Evolutionary conservation across 2,797 vertebrate species (phyloP), one percentile per base, ranked within the genome.

Genomic region (Perodicticus potto): DNA sequence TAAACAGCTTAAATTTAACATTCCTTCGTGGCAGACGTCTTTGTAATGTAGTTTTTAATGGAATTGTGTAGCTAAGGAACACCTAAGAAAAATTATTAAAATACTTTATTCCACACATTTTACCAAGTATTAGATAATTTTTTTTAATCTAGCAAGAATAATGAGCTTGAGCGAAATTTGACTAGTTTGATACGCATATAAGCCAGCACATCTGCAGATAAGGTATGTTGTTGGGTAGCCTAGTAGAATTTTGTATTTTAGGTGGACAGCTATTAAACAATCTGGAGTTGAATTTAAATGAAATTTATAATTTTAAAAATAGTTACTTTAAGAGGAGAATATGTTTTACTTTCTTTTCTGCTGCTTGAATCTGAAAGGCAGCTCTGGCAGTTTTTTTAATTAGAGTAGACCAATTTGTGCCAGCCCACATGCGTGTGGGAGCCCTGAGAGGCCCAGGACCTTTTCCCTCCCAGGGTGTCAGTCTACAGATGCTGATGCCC

Each of bases 241-340:
- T 45, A 72, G 40, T 85, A 34, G 87, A 53, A 40, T 85, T 87
- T 92, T 95, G 57, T 32, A 73, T 77, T 82, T 96, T 59, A 72
- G 43, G n/a, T 93, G n/a, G 43, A 84, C 19, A 53, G 57, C 84
- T 86, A 4, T 93, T 65, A 80, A 55, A 83, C 59, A 25, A 59
- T 59, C 13, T 59, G 53, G n/a, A 59, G 45, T 55, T 88, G 55
- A 95, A 34, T 85, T 80, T 83, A 65, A 88, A 67, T 95, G 27
- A 93, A 70, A 93, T 87, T 84, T 87, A 11, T 86, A 59, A 57
- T 86, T 90, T 55, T 65, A 77, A 93, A 90, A 86, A 43, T 69
- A 72, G 83, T 40, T 83, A 59, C 8, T 32, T 40, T 87, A 14
- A 57, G 37, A 37, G 17, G 10, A 83, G 25, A 91, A 77, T 49